A percentile compares a stretch with the other conserved stretches of the same genome.
Conservation (phyloP, 2,113 vertebrate species). For the Tursiops truncatus region DNA sequence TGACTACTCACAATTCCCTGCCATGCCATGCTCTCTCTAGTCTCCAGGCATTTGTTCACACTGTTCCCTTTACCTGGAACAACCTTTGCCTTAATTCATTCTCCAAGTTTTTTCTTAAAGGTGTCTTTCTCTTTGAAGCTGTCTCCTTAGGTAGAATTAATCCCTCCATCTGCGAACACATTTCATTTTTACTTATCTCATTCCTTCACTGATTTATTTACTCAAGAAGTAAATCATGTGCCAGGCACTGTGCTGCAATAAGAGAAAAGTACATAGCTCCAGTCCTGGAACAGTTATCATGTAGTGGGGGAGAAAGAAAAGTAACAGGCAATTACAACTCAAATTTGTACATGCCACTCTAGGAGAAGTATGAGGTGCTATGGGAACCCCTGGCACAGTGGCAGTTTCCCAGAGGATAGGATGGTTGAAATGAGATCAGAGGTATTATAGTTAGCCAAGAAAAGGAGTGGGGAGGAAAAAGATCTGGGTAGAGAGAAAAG, state of each 20-base stretch:
- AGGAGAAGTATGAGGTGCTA: not conserved
- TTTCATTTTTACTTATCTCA: not conserved
- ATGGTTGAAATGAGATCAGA: not conserved
- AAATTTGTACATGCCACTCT: not conserved
- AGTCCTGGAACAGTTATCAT: not conserved
- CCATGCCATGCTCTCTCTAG: not conserved
- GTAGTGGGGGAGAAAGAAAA: not conserved
- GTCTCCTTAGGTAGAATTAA: not conserved
- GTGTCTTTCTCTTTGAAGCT: not conserved
- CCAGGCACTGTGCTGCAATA: not conserved
- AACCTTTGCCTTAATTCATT: not conserved
- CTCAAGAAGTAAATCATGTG: not conserved
- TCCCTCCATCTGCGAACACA: not conserved
- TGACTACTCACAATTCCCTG: not conserved
- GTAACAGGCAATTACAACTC: not conserved
- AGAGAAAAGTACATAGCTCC: not conserved
- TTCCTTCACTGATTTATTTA: not conserved
- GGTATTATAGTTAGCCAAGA: not conserved
- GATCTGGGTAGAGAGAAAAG: not conserved
- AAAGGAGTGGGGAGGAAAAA: not conserved
- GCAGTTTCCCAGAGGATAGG: not conserved
- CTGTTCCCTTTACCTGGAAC: not conserved
- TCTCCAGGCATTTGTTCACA: not conserved
- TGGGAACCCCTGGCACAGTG: not conserved
- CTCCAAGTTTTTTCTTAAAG: not conserved